Conservation (phyloP, 2,888 invertebrate genomes). For the Archaeoteleia sp. region DNA sequence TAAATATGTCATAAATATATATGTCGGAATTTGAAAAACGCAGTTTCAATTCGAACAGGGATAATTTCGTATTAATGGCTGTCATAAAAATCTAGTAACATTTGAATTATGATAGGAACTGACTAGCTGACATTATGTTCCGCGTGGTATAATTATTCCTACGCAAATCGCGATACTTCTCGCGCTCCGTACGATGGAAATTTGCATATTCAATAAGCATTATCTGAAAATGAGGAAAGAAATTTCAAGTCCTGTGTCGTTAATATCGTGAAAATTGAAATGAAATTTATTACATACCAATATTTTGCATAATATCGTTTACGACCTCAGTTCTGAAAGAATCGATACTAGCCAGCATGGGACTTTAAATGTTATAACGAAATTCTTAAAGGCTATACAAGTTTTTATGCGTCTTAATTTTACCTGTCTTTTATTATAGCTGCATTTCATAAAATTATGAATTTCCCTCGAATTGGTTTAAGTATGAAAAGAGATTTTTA, state of each 20-base stretch:
- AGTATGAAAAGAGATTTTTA: too few species aligned
- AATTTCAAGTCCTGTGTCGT: slow-evolving; percentile 23
- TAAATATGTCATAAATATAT: too few species aligned
- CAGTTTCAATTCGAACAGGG: slow-evolving; percentile 9
- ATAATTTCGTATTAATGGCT: slow-evolving; percentile 13
- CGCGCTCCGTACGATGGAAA: slow-evolving; percentile 1
- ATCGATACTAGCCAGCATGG: background rate
- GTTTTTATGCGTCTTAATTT: too few species aligned
- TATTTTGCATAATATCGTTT: slow-evolving; percentile 19
- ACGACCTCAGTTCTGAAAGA: slow-evolving; percentile 1
- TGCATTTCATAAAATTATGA: too few species aligned
- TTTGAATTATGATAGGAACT: slow-evolving; percentile 25
- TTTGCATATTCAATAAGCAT: slow-evolving; percentile 41
- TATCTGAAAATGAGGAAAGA: slow-evolving; percentile 26
- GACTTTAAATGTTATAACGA: background rate
- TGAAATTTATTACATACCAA: background rate
- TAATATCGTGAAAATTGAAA: slow-evolving; percentile 27
- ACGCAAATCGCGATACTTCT: slow-evolving; percentile 3
- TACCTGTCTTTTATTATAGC: too few species aligned
- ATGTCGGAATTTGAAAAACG: background rate
- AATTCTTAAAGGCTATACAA: background rate
- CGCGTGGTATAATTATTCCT: slow-evolving; percentile 20
- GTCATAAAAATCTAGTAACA: slow-evolving; percentile 9
- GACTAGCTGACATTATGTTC: slow-evolving; percentile 18
- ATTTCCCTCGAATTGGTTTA: too few species aligned